A percentile compares a stretch with the other conserved stretches of the same genome.
Conservation (phyloP, 2,113 vertebrate genomes). For the Sturnus vulgaris region DNA sequence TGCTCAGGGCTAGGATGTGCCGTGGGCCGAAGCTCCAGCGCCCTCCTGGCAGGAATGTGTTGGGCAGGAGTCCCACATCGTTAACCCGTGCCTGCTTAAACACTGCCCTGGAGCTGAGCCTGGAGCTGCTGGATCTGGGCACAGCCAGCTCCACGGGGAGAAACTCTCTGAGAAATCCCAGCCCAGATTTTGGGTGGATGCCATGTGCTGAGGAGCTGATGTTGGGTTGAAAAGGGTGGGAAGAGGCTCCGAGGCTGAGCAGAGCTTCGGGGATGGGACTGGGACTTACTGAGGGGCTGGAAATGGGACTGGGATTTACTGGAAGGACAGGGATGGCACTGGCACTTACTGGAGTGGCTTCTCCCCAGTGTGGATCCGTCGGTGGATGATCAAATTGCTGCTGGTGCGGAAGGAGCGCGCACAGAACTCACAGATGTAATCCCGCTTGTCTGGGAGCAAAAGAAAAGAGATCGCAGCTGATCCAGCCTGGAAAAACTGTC, state of each 20-base stretch:
- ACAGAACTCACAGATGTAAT: slow-evolving; percentile 87
- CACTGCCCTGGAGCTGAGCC: background rate
- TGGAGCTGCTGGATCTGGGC: background rate
- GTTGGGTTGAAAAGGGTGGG: background rate
- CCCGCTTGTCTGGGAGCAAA: slow-evolving; percentile 71
- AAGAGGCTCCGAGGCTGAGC: background rate
- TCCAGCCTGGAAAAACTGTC: background rate
- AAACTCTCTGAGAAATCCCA: background rate
- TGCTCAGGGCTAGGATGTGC: fast-evolving
- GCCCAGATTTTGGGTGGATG: background rate
- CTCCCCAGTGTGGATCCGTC: slow-evolving; percentile 83
- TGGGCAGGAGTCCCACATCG: background rate
- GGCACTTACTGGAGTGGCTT: slow-evolving; percentile 82
- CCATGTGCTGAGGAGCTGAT: background rate
- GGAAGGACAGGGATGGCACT: too few relatives aligned
- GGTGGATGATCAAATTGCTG: slow-evolving; percentile 83
- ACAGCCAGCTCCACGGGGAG: background rate
- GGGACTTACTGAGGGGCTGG: too few relatives aligned
- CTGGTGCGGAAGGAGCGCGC: slow-evolving; percentile 82
- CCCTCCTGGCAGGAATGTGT: fast-evolving
- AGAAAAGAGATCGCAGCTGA: too few relatives aligned
- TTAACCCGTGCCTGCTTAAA: background rate
- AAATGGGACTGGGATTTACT: background rate
- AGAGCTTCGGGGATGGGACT: background rate
- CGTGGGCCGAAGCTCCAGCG: fast-evolving